Evolutionary conservation across 2,888 invertebrate species (phyloP).

Genomic region (Lucinisca nassula): DNA sequence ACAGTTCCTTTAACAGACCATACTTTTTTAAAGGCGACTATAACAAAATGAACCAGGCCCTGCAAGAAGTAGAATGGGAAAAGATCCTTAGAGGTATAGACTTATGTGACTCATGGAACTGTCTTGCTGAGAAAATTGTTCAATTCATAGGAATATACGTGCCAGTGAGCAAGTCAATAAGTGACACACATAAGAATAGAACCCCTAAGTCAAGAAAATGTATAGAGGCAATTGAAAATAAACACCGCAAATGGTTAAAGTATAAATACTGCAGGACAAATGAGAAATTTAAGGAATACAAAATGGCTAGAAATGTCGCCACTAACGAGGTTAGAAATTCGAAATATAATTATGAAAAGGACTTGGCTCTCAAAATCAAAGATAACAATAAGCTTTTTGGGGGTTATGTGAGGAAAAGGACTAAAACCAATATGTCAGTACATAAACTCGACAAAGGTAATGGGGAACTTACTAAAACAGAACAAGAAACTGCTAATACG

Average conservation of each 20-base stretch:
- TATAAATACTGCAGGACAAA: not conserved
- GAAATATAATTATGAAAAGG: not conserved
- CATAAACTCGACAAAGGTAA: not conserved
- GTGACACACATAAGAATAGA: not conserved
- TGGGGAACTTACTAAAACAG: too few relatives aligned
- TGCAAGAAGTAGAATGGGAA: too few relatives aligned
- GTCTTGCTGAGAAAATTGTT: not conserved
- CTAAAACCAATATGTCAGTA: not conserved
- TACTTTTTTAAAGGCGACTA: not conserved
- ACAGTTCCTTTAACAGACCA: not conserved
- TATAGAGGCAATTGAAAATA: not conserved
- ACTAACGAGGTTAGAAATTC: not conserved
- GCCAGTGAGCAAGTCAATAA: not conserved
- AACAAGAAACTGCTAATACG: too few relatives aligned
- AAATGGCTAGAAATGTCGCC: not conserved
- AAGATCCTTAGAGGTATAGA: too few relatives aligned
- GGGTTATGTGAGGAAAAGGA: not conserved
- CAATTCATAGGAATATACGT: not conserved
- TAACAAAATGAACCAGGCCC: too few relatives aligned
- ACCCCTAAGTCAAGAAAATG: not conserved
- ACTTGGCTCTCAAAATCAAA: not conserved
- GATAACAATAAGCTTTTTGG: slow-evolving; percentile 9
- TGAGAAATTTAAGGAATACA: not conserved
- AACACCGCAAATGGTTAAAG: not conserved
- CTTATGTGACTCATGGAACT: not conserved